Percentiles rank a stretch among this genome's conserved stretches.
Evolutionary conservation across 2,113 vertebrate genomes (phyloP).

Genomic region (Chunga burmeisteri): DNA sequence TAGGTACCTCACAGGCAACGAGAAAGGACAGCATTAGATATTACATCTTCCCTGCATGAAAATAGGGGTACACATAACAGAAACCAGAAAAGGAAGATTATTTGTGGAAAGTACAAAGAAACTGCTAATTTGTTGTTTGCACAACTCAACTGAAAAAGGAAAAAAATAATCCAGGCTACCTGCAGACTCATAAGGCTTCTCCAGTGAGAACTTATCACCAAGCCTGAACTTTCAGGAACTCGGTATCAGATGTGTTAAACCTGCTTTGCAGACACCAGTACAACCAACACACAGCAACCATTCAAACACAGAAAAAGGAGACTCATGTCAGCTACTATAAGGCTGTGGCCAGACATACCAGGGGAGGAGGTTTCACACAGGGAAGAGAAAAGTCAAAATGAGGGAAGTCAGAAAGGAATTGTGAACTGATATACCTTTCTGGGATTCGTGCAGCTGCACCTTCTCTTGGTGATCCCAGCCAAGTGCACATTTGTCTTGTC

Average conservation of each 20-base stretch:
- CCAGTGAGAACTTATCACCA: background rate
- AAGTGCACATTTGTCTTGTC: conserved; percentile 94
- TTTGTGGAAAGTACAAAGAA: background rate
- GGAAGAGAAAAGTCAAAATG: background rate
- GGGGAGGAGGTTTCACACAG: background rate
- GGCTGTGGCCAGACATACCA: background rate
- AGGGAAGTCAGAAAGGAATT: background rate
- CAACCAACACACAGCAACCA: background rate
- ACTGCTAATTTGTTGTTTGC: background rate
- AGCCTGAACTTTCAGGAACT: background rate
- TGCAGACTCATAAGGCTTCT: background rate
- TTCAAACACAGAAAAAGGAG: background rate
- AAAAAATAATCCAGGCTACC: background rate
- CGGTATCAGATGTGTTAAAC: background rate
- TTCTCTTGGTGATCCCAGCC: conserved; percentile 99
- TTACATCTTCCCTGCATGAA: background rate
- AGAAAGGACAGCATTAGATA: background rate
- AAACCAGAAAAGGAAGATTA: background rate
- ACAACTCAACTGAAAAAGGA: background rate
- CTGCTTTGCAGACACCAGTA: background rate
- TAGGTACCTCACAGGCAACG: background rate
- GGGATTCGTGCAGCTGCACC: conserved; percentile 92
- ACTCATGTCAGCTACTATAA: background rate
- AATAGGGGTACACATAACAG: background rate
- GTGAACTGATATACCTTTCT: conserved; percentile 83